phyloP scores from a whole-genome alignment of 2,888 invertebrate genomes.

The Ormyrus rosae region DNA sequence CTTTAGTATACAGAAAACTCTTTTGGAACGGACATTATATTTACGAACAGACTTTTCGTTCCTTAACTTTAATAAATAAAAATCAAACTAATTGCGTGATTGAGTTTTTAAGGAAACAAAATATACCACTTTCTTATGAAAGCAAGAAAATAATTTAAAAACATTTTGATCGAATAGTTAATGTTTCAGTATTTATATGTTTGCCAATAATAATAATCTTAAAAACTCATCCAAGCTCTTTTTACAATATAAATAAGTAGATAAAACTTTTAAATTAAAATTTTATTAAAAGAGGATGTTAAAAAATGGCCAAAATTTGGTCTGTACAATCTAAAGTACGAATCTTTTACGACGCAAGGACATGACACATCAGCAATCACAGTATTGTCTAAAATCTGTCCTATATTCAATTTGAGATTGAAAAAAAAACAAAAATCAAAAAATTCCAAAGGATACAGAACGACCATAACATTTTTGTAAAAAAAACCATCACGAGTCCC shows the following conservation, averaged over 20 bases:
- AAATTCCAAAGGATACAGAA: constrained; percentile 1
- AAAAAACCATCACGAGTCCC: constrained; percentile 18
- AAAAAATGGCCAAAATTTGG: constrained; percentile 27
- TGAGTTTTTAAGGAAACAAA: constrained; percentile 34
- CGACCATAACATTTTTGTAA: constrained; percentile 4
- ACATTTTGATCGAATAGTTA: neutral
- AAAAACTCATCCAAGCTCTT: constrained; percentile 24
- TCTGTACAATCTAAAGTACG: neutral
- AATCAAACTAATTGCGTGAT: constrained; percentile 32
- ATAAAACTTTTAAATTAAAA: constrained; percentile 26
- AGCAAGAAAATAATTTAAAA: neutral
- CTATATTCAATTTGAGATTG: neutral
- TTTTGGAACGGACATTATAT: constrained; percentile 38
- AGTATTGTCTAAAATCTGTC: neutral
- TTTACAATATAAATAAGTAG: constrained; percentile 33
- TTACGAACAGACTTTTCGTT: constrained; percentile 14
- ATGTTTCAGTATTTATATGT: neutral
- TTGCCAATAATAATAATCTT: neutral
- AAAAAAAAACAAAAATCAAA: constrained; percentile 1
- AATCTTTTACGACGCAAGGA: neutral
- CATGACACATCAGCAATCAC: neutral
- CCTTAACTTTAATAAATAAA: constrained; percentile 35
- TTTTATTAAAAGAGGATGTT: constrained; percentile 51
- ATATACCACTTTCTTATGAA: neutral
- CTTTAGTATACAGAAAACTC: constrained; percentile 31